Base-by-base conservation (phyloP, 2,113 vertebrate genomes). In the Cyprinodon tularosa region DNA sequence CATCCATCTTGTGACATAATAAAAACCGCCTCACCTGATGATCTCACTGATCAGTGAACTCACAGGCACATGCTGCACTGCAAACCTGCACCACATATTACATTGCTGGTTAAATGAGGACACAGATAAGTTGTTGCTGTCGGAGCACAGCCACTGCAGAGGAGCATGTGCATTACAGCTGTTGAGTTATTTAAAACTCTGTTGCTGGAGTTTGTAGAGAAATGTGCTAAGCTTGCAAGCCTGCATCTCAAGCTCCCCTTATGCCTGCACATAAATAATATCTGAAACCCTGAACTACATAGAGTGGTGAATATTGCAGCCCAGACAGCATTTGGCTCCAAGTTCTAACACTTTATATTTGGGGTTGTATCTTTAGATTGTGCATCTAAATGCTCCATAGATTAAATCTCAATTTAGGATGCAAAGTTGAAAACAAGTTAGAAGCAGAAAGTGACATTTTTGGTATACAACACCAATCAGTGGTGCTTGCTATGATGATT, bases 141-240 rank as follows among this genome's bases (percentile, higher is more conserved):
- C 47, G 38, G 60, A 40, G 22, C 13, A 59, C 68, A 80, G 60
- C 71, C 39, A 20, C 62, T 42, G 74, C 57, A 39, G 59, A 40
- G 50, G 6, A 76, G 69, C 39, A 36, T 36, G 47, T 80, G 77
- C 71, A 66, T 71, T 66, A 57, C 68, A 62, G 78, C 76, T 82
- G 72, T 4, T 8, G 47, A 40, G 81, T 76, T 84, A 81, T 89
- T 84, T 87, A 47, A 76, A 84, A 74, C 72, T 76, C 77, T 79
- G 62, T 69, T 65, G 74, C 81, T 62, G 81, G 8, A 20, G 71
- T 37, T 39, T 9, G 45, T 60, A 68, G 53, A 68, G 67, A 82
- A 74, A 82, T 44, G 66, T 78, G 37, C 62, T 0, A 4, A 62
- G 75, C 62, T 70, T 69, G 47, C 68, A 48, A 2, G 39, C 17